These are phyloP conservation scores for Valencia hispanica DNA, from an alignment of 2,797 vertebrate genomes.

Conservation along the genomic window DNA sequence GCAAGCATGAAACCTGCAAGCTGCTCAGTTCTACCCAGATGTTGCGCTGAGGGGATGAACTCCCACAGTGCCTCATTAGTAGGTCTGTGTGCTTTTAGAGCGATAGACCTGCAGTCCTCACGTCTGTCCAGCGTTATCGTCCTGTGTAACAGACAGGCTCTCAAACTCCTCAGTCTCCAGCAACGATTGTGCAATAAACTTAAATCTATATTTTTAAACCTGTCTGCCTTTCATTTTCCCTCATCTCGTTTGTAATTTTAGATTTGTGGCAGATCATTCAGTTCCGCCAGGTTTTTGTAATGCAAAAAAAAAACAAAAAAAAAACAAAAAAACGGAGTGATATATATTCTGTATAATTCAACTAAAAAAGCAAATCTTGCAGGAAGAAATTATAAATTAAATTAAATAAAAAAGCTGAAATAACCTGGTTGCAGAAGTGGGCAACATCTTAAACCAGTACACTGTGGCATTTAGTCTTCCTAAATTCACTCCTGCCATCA, in stretches of 20 bases:
- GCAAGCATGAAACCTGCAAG: slow-evolving; percentile 46
- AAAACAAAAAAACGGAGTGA: too few species aligned
- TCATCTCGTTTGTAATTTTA: slow-evolving; percentile 10
- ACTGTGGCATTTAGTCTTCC: background rate
- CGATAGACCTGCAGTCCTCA: slow-evolving; percentile 34
- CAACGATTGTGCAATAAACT: slow-evolving; percentile 87
- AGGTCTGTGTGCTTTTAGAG: slow-evolving; percentile 39
- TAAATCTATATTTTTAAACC: slow-evolving; percentile 85
- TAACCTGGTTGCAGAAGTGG: background rate
- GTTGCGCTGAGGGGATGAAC: slow-evolving; percentile 38
- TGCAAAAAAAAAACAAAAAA: too few species aligned
- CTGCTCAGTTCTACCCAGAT: slow-evolving; percentile 31
- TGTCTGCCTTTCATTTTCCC: slow-evolving; percentile 40
- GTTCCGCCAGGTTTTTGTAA: background rate
- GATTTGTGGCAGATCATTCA: background rate
- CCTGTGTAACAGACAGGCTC: slow-evolving; percentile 78
- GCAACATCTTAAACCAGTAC: too few species aligned
- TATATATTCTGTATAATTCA: too few species aligned
- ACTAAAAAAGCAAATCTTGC: background rate
- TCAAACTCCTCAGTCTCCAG: slow-evolving; percentile 78
- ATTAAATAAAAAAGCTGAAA: too few species aligned
- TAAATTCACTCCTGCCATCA: background rate
- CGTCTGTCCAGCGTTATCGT: slow-evolving; percentile 46
- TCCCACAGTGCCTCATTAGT: slow-evolving; percentile 47
- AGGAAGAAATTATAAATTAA: background rate